Conservation (phyloP, 2,888 invertebrate species). For the Drosophila recens region DNA sequence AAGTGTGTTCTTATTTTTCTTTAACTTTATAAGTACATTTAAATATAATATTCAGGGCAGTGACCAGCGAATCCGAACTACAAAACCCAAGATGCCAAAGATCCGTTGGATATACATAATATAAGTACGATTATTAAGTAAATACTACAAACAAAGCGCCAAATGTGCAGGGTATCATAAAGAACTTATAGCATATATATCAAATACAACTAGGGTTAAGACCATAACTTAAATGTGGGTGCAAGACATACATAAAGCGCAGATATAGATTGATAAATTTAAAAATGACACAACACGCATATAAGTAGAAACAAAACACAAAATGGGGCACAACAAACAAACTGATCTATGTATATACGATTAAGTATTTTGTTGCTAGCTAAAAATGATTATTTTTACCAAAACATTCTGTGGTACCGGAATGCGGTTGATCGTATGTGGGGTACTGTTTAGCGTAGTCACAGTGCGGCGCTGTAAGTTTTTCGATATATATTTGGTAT, state of each 20-base stretch:
- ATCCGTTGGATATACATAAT: conserved; percentile 39
- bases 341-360: conserved; percentile 7
- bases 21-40: conserved; percentile 16
- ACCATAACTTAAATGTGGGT: conserved; percentile 44
- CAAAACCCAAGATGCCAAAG: conserved; percentile 71
- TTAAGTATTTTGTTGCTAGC: conserved; percentile 50
- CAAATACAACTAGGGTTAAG: conserved; percentile 62
- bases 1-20: conserved; percentile 31
- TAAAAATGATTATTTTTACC: conserved; percentile 83
- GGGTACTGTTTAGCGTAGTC: conserved; percentile 86
- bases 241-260: conserved; percentile 50
- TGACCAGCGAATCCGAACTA: conserved; percentile 64
- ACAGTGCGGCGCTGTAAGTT: conserved; percentile 86
- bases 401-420: conserved; percentile 86
- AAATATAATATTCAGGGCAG: conserved; percentile 40
- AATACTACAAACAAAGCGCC: conserved; percentile 61
- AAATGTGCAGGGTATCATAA: conserved; percentile 53
- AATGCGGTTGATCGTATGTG: conserved; percentile 86
- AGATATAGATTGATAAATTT: conserved; percentile 22
- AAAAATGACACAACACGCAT: conserved; percentile 26
- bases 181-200: conserved; percentile 43
- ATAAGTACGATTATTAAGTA: conserved; percentile 29
- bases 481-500: conserved; percentile 64
- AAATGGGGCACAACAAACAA: conserved; percentile 61
- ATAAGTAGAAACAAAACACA: conserved; percentile 41